These are phyloP conservation scores for Rhopilema esculentum DNA, from an alignment of 30 jellyfish, hydroid and myxozoan species.

Conservation along the genomic window DNA sequence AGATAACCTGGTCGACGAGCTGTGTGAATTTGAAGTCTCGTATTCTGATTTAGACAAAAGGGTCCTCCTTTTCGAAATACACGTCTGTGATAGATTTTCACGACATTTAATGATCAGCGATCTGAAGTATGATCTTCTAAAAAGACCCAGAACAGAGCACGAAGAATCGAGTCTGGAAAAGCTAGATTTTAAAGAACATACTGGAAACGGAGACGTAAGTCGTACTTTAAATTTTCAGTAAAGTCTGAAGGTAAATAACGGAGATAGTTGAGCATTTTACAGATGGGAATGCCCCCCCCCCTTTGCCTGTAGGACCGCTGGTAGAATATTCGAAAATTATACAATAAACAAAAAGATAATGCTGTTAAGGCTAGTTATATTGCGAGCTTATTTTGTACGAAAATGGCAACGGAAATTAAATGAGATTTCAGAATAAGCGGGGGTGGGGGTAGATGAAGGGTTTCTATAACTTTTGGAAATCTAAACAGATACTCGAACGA, in stretches of 20 bases:
- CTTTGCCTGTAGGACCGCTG: too few relatives aligned
- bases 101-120: slow-evolving; percentile 71
- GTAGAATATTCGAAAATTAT: too few relatives aligned
- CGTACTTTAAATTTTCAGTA: not conserved
- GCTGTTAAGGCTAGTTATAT: too few relatives aligned
- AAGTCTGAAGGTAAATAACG: not conserved
- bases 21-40: slow-evolving; percentile 83
- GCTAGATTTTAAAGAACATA: slow-evolving; percentile 49
- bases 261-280: too few relatives aligned
- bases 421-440: too few relatives aligned
- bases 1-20: slow-evolving; percentile 81
- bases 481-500: too few relatives aligned
- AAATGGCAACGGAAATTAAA: too few relatives aligned
- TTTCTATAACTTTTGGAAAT: too few relatives aligned
- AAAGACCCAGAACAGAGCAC: slow-evolving; percentile 11
- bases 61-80: slow-evolving; percentile 51
- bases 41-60: slow-evolving; percentile 69
- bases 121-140: slow-evolving; percentile 36
- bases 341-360: too few relatives aligned
- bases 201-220: slow-evolving; percentile 13
- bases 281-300: too few relatives aligned
- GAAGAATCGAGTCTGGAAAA: slow-evolving; percentile 44
- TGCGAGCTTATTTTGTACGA: too few relatives aligned
- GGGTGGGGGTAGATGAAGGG: too few relatives aligned
- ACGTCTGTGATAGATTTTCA: slow-evolving; percentile 86